phyloP scores from a whole-genome alignment of 2,888 invertebrate genomes.

The Tortricodes alternella region DNA sequence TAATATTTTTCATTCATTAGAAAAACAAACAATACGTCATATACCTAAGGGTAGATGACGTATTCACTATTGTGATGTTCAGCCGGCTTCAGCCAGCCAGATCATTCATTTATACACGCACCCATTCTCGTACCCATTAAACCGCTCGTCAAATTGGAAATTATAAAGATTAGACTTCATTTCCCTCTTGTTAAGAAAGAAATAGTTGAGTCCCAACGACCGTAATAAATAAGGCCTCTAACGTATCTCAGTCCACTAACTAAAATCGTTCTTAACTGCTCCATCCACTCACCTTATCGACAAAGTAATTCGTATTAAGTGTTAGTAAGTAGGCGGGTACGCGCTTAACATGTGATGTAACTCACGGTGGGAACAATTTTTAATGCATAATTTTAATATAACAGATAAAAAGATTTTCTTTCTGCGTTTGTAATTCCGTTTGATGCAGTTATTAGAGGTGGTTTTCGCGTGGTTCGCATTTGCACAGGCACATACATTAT shows the following conservation, averaged over 20 bases:
- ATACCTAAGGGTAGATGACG: too few species aligned
- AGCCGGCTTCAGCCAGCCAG: too few species aligned
- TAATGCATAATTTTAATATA: conserved; percentile 24
- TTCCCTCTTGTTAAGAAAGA: conserved; percentile 22
- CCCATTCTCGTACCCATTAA: not conserved
- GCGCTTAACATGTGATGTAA: conserved; percentile 22
- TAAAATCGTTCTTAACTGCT: conserved; percentile 27
- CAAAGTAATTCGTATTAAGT: conserved; percentile 29
- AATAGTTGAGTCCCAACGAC: conserved; percentile 17
- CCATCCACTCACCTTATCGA: conserved; percentile 31
- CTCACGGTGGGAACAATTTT: conserved; percentile 6
- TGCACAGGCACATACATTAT: too few species aligned
- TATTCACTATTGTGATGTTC: too few species aligned
- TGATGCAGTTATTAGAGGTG: conserved; percentile 6
- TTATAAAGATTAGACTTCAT: conserved; percentile 27
- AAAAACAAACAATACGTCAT: too few species aligned
- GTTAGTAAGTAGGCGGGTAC: conserved; percentile 24
- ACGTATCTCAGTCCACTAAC: conserved; percentile 25
- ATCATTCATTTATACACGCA: not conserved
- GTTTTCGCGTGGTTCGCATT: too few species aligned
- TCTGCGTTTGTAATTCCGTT: not conserved
- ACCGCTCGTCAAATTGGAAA: conserved; percentile 5
- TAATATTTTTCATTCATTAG: too few species aligned
- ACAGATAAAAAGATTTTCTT: conserved; percentile 19
- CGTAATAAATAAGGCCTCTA: conserved; percentile 30